Base-by-base conservation (phyloP, 2,888 invertebrate species). In the Acleris emargana region DNA sequence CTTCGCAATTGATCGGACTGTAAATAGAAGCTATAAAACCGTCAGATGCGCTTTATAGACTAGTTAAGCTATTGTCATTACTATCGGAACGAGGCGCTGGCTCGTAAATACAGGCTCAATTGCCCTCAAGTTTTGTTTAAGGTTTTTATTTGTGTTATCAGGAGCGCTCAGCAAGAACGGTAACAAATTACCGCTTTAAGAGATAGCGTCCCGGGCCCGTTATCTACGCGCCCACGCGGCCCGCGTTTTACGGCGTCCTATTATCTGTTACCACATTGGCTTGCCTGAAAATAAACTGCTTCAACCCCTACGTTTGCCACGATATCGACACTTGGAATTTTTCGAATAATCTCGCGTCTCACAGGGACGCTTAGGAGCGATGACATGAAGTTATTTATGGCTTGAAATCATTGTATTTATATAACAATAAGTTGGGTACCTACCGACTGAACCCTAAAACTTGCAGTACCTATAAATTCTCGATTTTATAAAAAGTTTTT, bases 141-240 rank as follows among this genome's bases (percentile, higher is more conserved):
- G 68, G 69, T 73, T 78, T 77, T 74, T 76, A 77, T 80, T 79
- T 78, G 76, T 73, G 74, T 83, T 87, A 86, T 86, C 86, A 80
- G 76, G 74, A 74, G 73, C 76, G 73, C 75, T 72, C 73, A 77
- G 76, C 75, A 76, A 79, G 81, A 82, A 79, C 77, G 77, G 78
- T 80, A 86, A 88, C 89, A 90, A 90, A 88, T 90, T 82, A 88
- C 84, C 82, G 78, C 83, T 85, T 86, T 81, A 81, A 82, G 74
- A 88, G 85, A 86, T 88, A 88, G 76, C 77, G 79, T 76, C 72
- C 72, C 72, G 72, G 77, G 76, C 76, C 73, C 72, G 78, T 85
- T 90, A 89, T 90, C 88, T 86, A 69, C 67, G 78, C 88, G 83
- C 89, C 91, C 85, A 91, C 89, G 82, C 77, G 73, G 74, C 73